Base-by-base conservation (phyloP, 1,140 invertebrate genomes). In the Samia ricini region DNA sequence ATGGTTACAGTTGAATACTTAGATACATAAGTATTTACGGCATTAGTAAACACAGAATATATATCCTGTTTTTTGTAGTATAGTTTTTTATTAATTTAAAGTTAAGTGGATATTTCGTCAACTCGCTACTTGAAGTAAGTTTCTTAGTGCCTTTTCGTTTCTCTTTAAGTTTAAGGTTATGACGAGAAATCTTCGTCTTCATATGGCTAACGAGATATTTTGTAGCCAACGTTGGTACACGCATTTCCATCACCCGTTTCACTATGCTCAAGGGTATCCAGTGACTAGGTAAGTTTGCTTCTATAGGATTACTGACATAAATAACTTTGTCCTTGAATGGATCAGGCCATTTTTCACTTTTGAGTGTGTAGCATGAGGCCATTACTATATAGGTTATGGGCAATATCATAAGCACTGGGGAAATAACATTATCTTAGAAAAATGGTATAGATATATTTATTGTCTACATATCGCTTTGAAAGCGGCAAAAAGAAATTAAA, bases 201-300 rank as follows among this genome's bases (percentile, higher is more conserved):
- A 42, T 12, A 42, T 5, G 33, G 12, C 4, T 4, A 15, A 15
- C 4, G n/a, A 12, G 12, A 42, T 42, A 15, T 42, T 42, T 42
- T 42, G 33, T 42, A 42, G 8, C n/a, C 4, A 4, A 42, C 50
- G n/a, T 33, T 18, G 56, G 20, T 6, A 21, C 57, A 7, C 57
- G 57, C 22, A 49, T 59, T 59, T 61, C 60, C 18, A 61, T 36
- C 4, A 61, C 52, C 4, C 20, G 18, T 56, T 61, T 61, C 2
- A 61, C 10, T 20, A 61, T 51, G 15, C 60, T 61, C 29, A 42
- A 6, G 6, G 60, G 60, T 42, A 61, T 23, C 60, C 60, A 61
- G 48, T 61, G 60, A 18, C 60, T 48, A 18, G 60, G 60, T 23
- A 61, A 15, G 23, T 61, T 29, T n/a, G 60, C 51, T 61, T 61